phyloP scores from a whole-genome alignment of 2,113 vertebrate genomes.

The Heliornis fulica region DNA sequence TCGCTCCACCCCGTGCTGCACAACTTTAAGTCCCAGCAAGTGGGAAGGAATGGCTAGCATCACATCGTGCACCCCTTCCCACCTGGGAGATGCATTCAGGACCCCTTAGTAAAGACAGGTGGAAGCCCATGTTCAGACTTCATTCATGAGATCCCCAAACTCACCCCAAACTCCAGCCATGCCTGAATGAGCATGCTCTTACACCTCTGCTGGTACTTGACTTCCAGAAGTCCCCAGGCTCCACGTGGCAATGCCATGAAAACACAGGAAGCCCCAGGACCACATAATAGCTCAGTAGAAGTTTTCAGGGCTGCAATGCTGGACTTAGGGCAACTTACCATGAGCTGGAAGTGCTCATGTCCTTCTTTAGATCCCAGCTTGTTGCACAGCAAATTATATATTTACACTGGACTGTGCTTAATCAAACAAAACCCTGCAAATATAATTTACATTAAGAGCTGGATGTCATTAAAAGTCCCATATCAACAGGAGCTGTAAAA shows the following conservation, averaged over 20 bases:
- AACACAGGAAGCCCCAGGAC: background rate
- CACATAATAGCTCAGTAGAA: background rate
- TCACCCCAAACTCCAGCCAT: background rate
- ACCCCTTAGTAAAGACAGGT: background rate
- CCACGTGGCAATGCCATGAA: background rate
- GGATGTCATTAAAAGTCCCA: background rate
- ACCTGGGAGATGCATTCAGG: background rate
- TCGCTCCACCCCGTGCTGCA: accelerated
- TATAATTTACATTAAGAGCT: background rate
- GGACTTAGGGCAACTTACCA: accelerated
- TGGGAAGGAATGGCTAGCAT: background rate
- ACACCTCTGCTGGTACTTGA: background rate
- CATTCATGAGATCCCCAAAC: accelerated
- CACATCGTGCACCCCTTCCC: background rate
- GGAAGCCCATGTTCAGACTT: background rate
- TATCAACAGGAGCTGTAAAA: background rate
- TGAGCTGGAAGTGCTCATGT: background rate
- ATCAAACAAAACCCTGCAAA: background rate
- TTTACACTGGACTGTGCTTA: background rate
- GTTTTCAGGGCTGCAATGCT: background rate
- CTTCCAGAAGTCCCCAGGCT: background rate
- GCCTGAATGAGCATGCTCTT: background rate
- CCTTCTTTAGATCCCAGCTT: background rate
- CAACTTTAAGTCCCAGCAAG: accelerated
- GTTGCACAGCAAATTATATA: background rate